Evolutionary conservation across 64 coral and sea anemone species (phyloP).

Genomic region (Stichodactyla mertensii): DNA sequence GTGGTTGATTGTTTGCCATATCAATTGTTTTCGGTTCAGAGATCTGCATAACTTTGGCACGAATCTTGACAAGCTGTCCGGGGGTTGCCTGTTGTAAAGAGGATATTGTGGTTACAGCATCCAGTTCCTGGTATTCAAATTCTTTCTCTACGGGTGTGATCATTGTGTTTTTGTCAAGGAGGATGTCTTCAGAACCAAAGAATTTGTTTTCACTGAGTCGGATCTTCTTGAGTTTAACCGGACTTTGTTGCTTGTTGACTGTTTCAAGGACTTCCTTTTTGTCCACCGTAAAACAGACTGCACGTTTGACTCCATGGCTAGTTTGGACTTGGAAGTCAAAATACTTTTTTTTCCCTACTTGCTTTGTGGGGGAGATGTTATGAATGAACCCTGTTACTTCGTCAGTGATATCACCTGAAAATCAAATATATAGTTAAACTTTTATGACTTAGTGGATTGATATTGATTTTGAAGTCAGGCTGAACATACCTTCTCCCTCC

Average conservation of each 20-base stretch:
- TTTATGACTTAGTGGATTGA: no score
- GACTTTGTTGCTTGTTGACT: not conserved
- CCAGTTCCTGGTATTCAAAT: not conserved
- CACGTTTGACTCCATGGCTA: not conserved
- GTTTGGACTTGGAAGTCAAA: slow-evolving; percentile 8
- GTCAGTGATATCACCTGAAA: not conserved
- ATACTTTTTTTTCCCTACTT: not conserved
- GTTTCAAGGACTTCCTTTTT: not conserved
- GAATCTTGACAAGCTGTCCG: not conserved
- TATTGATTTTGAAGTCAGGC: no score
- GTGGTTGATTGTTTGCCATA: slow-evolving; percentile 5
- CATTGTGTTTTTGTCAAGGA: not conserved
- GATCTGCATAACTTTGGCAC: not conserved
- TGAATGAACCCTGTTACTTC: slow-evolving; percentile 1
- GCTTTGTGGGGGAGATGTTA: not conserved
- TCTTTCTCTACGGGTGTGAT: not conserved
- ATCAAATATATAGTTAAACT: not conserved
- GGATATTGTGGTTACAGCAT: not conserved
- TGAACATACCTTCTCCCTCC: no score
- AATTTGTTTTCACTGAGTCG: not conserved
- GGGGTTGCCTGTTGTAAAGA: not conserved
- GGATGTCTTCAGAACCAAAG: not conserved
- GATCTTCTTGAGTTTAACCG: not conserved
- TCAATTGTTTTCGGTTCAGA: slow-evolving; percentile 5
- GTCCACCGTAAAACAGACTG: slow-evolving; percentile 4